These are phyloP conservation scores for Parapsyche elsis DNA, from an alignment of 1,140 invertebrate species.

Conservation along the genomic window DNA sequence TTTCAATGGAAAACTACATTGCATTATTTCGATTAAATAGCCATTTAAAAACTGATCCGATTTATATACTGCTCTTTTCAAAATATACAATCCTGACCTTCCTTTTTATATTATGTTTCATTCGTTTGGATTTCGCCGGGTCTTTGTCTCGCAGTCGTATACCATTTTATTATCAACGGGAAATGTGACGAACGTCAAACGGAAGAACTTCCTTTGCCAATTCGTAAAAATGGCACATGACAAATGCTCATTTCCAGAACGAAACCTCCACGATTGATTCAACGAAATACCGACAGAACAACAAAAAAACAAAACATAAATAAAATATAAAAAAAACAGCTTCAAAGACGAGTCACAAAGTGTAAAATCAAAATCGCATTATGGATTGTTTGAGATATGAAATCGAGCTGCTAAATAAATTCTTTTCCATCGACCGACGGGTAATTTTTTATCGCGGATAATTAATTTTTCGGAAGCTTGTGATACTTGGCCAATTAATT, in stretches of 20 bases:
- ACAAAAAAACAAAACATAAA: no score
- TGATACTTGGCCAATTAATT: no score
- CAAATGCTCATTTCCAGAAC: slow-evolving; percentile 19
- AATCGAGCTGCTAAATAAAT: no score
- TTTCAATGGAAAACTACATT: no score
- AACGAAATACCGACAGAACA: not conserved
- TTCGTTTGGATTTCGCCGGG: not conserved
- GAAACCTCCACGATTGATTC: not conserved
- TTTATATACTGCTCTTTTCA: not conserved
- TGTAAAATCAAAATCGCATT: no score
- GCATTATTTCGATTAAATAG: not conserved
- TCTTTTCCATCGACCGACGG: no score
- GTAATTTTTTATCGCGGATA: no score
- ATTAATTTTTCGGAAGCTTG: no score
- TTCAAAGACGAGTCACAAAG: not conserved
- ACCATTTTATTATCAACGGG: not conserved
- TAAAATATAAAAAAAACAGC: not conserved
- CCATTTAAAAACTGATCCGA: not conserved
- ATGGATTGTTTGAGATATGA: no score
- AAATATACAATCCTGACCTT: not conserved
- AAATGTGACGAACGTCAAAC: not conserved
- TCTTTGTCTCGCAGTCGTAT: not conserved
- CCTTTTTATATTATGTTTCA: not conserved
- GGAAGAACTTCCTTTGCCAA: slow-evolving; percentile 15
- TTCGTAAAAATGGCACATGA: slow-evolving; percentile 36